Percentiles rank a stretch among this genome's conserved stretches.
Conservation (phyloP, 2,888 invertebrate species). For the Nephrotoma guestfalica region DNA sequence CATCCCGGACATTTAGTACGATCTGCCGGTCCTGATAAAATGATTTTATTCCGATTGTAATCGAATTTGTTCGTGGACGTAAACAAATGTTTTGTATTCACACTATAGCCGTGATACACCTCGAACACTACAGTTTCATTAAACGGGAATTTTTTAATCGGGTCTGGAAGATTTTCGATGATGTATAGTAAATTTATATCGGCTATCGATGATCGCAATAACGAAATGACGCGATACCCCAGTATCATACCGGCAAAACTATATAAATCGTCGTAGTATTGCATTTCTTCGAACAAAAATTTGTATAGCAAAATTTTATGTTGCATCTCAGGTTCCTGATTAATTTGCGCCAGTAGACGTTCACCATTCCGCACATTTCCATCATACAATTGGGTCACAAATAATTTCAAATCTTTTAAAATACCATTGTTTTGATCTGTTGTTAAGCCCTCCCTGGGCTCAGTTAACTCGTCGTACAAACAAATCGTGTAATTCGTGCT, state of each 20-base stretch:
- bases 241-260: neutral
- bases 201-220: neutral
- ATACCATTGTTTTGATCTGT: neutral
- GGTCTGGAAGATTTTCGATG: neutral
- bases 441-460: neutral
- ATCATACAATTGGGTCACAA: neutral
- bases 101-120: neutral
- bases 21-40: neutral
- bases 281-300: neutral
- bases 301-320: neutral
- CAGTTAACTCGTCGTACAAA: neutral
- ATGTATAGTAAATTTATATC: neutral
- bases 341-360: neutral
- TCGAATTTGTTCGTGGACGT: neutral
- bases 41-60: neutral
- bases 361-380: neutral
- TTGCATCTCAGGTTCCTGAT: neutral
- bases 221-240: neutral
- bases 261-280: neutral
- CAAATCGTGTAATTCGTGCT: neutral
- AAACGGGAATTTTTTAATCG: neutral
- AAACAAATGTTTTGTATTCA: neutral
- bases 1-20: neutral
- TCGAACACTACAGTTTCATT: neutral
- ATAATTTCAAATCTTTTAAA: neutral